phyloP scores from a whole-genome alignment of 2,888 invertebrate species.

The Spodoptera littoralis region DNA sequence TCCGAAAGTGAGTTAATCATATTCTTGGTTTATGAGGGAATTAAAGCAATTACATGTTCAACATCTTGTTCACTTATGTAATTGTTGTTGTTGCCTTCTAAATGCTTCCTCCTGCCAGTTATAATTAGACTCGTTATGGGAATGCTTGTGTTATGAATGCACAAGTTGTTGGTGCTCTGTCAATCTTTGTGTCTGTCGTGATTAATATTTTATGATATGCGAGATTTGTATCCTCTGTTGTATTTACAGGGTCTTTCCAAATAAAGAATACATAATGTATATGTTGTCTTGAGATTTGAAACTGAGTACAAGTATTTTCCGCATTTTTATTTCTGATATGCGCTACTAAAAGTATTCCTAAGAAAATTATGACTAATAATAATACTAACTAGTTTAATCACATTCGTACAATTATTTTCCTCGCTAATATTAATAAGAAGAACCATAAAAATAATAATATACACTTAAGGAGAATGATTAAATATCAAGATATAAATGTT shows the following conservation, averaged over 20 bases:
- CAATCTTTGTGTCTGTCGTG: conserved; percentile 23
- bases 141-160: conserved; percentile 47
- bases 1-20: conserved; percentile 83
- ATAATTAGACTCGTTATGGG: conserved; percentile 52
- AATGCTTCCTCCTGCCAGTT: conserved; percentile 57
- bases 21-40: conserved; percentile 56
- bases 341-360: too few relatives aligned
- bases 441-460: too few relatives aligned
- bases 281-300: conserved; percentile 13
- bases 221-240: conserved; percentile 4
- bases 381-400: too few relatives aligned
- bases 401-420: too few relatives aligned
- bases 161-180: conserved; percentile 36
- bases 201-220: conserved; percentile 38
- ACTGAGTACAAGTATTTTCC: not conserved
- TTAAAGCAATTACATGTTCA: conserved; percentile 54
- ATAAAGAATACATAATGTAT: conserved; percentile 4
- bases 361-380: too few relatives aligned
- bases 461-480: too few relatives aligned
- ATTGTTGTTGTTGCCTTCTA: conserved; percentile 43
- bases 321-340: too few relatives aligned
- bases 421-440: too few relatives aligned
- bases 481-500: too few relatives aligned
- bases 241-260: not conserved
- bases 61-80: conserved; percentile 52